These are phyloP conservation scores for Magallana gigas DNA, from an alignment of 1,140 invertebrate genomes.

Conservation along the genomic window DNA sequence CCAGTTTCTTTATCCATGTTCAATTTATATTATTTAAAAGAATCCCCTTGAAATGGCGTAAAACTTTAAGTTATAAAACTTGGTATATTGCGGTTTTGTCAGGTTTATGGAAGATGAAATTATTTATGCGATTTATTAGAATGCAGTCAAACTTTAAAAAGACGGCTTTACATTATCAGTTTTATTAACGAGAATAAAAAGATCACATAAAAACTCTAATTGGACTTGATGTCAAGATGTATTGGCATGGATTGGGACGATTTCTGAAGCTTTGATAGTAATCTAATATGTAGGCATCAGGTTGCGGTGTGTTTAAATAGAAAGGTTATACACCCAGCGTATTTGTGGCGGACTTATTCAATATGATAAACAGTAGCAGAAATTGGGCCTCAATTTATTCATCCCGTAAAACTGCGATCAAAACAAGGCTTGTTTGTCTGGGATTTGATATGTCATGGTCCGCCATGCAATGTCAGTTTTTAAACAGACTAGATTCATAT, in stretches of 20 bases:
- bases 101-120: too few relatives aligned
- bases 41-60: too few relatives aligned
- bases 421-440: conserved; percentile 5
- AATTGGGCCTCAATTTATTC: background rate
- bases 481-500: too few relatives aligned
- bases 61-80: too few relatives aligned
- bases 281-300: background rate
- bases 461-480: background rate
- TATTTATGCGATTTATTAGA: too few relatives aligned
- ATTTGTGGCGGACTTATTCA: background rate
- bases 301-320: background rate
- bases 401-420: background rate
- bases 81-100: too few relatives aligned
- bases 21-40: too few relatives aligned
- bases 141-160: too few relatives aligned
- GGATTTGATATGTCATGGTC: background rate
- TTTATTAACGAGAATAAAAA: too few relatives aligned
- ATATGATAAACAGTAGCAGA: background rate
- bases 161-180: too few relatives aligned
- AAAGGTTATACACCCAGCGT: background rate
- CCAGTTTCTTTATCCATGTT: too few relatives aligned
- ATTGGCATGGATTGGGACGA: background rate
- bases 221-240: background rate
- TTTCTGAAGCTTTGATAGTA: conserved; percentile 1
- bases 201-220: too few relatives aligned